Percentiles rank a stretch among this genome's conserved stretches.
These are phyloP conservation scores for Lamellibrachia luymesi DNA, from an alignment of 1,140 invertebrate genomes.

Conservation along the genomic window DNA sequence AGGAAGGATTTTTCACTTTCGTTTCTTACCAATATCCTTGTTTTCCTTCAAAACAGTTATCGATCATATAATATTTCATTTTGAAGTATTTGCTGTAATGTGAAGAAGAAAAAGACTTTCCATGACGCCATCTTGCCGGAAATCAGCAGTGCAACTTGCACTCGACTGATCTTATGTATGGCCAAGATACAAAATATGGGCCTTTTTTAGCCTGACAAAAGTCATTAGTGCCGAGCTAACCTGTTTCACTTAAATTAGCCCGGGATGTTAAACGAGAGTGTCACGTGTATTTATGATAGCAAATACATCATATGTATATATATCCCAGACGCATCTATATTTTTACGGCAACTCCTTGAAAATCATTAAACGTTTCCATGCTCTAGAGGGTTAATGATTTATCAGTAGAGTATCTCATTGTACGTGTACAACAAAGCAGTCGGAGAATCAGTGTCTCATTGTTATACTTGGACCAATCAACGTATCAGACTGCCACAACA, in stretches of 20 bases:
- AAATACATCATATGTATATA: background rate
- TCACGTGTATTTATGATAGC: background rate
- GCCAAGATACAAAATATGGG: background rate
- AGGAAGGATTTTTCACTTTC: background rate
- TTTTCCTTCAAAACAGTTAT: no score
- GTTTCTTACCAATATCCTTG: no score
- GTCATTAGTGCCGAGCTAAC: background rate
- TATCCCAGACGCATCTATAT: background rate
- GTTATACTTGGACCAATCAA: background rate
- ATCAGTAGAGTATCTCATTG: no score
- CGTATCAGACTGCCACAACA: background rate
- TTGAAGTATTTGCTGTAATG: no score
- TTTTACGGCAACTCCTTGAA: background rate
- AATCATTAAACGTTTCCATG: no score
- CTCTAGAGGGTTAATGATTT: no score
- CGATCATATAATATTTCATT: no score
- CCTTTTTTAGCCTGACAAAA: no score
- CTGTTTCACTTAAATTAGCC: background rate
- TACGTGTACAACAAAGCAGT: no score
- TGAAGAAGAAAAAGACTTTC: background rate
- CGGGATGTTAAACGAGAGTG: background rate
- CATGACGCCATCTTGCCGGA: background rate
- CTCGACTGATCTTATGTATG: background rate
- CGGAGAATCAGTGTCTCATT: no score
- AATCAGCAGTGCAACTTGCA: background rate